Conservation (phyloP, 2,797 vertebrate genomes). For the Falco biarmicus region DNA sequence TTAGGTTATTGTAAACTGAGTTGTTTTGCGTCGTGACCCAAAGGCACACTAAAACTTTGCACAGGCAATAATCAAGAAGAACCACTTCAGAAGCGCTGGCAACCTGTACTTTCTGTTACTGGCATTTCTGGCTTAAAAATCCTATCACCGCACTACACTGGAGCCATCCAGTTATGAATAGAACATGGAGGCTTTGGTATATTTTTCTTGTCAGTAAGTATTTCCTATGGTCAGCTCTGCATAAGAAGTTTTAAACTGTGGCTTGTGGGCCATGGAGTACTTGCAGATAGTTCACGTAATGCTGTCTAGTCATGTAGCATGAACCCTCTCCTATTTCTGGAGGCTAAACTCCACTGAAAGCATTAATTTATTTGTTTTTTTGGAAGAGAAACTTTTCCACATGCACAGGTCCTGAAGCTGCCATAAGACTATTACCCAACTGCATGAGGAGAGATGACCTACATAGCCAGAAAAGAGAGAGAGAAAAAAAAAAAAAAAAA, state of each 20-base stretch:
- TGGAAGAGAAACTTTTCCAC: neutral
- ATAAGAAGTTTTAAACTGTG: neutral
- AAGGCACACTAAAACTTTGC: neutral
- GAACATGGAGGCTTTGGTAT: neutral
- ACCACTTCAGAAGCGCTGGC: neutral
- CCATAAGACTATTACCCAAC: neutral
- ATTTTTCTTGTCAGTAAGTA: slow-evolving; percentile 17
- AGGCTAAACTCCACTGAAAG: slow-evolving; percentile 8
- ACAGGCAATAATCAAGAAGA: neutral
- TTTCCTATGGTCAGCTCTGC: slow-evolving; percentile 29
- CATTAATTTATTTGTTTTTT: neutral
- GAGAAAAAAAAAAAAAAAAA: neutral
- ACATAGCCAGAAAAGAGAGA: neutral
- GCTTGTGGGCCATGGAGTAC: neutral
- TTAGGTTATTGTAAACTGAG: neutral
- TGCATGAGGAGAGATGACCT: neutral
- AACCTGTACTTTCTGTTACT: neutral
- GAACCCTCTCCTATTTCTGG: slow-evolving; percentile 16
- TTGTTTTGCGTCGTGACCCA: neutral
- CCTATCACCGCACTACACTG: neutral
- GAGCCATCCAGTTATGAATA: neutral
- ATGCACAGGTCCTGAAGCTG: neutral
- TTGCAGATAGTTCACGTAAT: neutral
- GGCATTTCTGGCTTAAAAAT: neutral
- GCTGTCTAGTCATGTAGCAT: neutral